Percentiles rank a stretch among this genome's conserved stretches.
phyloP scores from a whole-genome alignment of 2,113 vertebrate species.

The Shinisaurus crocodilurus region DNA sequence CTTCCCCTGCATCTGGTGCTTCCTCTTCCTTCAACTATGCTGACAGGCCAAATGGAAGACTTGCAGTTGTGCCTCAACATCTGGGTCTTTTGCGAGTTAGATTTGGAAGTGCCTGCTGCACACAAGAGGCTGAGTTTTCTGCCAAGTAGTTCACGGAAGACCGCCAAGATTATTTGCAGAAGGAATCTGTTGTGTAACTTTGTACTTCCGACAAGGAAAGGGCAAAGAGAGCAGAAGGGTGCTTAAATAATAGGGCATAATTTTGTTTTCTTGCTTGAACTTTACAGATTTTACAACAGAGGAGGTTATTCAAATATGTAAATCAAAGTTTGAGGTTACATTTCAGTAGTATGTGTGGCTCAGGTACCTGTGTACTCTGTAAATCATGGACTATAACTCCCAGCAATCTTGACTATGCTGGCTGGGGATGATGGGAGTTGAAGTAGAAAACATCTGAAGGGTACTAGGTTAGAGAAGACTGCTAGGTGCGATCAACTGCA shows the following conservation, averaged over 20 bases:
- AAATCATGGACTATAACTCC: no score
- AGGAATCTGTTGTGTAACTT: conserved; percentile 42
- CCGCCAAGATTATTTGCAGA: conserved; percentile 32
- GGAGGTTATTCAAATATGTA: not conserved
- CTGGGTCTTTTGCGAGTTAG: conserved; percentile 49
- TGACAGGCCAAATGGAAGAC: conserved; percentile 52
- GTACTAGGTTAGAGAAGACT: no score
- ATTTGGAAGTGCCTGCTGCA: conserved; percentile 48
- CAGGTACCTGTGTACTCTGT: not conserved
- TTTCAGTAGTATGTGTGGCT: not conserved
- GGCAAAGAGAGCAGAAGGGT: conserved; percentile 38
- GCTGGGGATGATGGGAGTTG: no score
- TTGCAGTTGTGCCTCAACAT: not conserved
- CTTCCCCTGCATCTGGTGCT: conserved; percentile 7
- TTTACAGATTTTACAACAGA: not conserved
- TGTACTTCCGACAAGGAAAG: conserved; percentile 17
- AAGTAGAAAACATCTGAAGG: no score
- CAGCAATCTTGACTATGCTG: no score
- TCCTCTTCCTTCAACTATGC: not conserved
- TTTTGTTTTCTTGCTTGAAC: conserved; percentile 41
- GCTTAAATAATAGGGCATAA: conserved; percentile 26
- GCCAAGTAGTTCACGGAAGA: conserved; percentile 36
- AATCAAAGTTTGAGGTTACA: not conserved
- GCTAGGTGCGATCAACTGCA: no score
- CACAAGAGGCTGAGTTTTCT: conserved; percentile 26